Conservation (phyloP, 2,797 vertebrate genomes). For the Neostethus bicornis region DNA sequence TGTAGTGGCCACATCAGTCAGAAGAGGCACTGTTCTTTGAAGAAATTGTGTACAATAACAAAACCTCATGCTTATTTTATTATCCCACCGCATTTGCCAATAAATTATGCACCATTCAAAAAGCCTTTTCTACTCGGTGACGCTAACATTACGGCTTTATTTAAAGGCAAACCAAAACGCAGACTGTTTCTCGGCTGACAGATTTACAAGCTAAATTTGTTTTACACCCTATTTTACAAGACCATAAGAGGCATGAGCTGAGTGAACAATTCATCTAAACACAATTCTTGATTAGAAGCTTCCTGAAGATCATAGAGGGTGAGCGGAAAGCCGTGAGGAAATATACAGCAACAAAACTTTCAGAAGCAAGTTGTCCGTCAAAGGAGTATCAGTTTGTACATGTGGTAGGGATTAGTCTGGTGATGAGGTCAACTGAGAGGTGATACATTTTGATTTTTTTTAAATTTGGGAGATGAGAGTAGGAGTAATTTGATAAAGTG, state of each 20-base stretch:
- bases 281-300: conserved; percentile 42
- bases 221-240: conserved; percentile 64
- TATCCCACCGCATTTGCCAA: conserved; percentile 10
- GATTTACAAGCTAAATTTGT: conserved; percentile 63
- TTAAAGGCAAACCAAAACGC: conserved; percentile 43
- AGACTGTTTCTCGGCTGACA: conserved; percentile 44
- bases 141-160: conserved; percentile 33
- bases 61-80: conserved; percentile 11
- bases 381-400: conserved; percentile 15
- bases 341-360: conserved; percentile 18
- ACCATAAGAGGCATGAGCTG: conserved; percentile 36
- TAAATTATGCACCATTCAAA: conserved; percentile 24
- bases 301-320: conserved; percentile 25
- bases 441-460: conserved; percentile 24
- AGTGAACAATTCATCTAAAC: conserved; percentile 43
- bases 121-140: conserved; percentile 13
- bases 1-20: no score
- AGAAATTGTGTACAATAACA: background rate
- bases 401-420: conserved; percentile 11
- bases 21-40: no score
- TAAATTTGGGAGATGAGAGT: conserved; percentile 44
- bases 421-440: conserved; percentile 24
- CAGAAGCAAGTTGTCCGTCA: conserved; percentile 17
- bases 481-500: conserved; percentile 54
- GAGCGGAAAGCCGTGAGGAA: conserved; percentile 15